phyloP scores from a whole-genome alignment of 2,113 vertebrate species.

The Cynopterus brachyotis region DNA sequence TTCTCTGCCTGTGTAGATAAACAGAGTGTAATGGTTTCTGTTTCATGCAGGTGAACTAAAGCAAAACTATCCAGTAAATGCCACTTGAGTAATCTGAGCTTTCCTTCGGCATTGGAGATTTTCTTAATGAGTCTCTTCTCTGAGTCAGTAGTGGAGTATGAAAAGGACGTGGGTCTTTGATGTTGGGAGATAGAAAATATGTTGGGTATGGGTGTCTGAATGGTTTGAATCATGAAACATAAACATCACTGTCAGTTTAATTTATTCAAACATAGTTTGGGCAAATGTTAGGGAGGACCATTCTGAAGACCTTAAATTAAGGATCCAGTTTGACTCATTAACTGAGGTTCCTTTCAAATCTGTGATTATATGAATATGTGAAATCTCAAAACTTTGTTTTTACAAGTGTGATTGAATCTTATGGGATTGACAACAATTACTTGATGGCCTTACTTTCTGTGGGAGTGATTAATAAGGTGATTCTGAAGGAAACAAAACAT shows the following conservation, averaged over 20 bases:
- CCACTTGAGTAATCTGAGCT: neutral
- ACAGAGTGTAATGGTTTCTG: neutral
- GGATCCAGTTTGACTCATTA: neutral
- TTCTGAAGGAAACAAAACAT: neutral
- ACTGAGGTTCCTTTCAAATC: neutral
- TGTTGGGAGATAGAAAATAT: neutral
- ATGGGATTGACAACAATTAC: neutral
- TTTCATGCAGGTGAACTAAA: neutral
- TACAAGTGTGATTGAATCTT: neutral
- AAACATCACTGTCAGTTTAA: neutral
- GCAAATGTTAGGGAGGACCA: neutral
- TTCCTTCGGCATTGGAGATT: neutral
- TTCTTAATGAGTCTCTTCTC: neutral
- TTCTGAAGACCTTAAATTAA: neutral
- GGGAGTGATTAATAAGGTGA: neutral
- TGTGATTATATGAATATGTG: neutral
- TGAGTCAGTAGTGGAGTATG: neutral
- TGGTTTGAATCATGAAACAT: neutral
- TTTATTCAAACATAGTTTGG: neutral
- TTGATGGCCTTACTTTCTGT: neutral
- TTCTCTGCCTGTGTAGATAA: neutral
- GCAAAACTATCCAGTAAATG: neutral
- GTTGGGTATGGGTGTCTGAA: neutral
- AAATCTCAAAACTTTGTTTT: neutral
- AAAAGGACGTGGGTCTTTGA: neutral